phyloP scores from a whole-genome alignment of 2,888 invertebrate genomes.

The Neria commutata region DNA sequence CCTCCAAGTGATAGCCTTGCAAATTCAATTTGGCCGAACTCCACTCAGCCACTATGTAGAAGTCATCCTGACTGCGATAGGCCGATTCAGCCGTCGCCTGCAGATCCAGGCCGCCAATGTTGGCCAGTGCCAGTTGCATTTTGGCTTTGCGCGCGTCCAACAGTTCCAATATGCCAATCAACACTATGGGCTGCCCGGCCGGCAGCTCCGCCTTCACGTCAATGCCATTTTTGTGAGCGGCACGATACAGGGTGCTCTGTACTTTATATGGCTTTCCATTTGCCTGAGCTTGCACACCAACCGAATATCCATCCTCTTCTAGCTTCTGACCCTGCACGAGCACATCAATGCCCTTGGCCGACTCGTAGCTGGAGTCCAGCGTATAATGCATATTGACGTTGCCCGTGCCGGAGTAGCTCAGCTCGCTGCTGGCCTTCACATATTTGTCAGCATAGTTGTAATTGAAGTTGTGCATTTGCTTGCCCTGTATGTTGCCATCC shows the following conservation, averaged over 20 bases:
- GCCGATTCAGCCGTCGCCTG: conserved; percentile 66
- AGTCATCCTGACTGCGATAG: conserved; percentile 69
- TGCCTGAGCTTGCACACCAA: conserved; percentile 62
- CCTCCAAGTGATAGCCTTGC: conserved; percentile 70
- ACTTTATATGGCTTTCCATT: conserved; percentile 68
- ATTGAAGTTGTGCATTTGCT: conserved; percentile 37
- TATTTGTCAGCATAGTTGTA: conserved; percentile 54
- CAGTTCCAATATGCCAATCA: conserved; percentile 52
- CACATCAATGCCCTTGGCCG: conserved; percentile 64
- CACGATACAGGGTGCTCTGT: conserved; percentile 65
- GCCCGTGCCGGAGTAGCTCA: conserved; percentile 53
- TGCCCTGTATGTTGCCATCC: conserved; percentile 34
- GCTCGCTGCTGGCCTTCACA: conserved; percentile 56
- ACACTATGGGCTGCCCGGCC: conserved; percentile 43
- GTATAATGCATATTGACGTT: conserved; percentile 62
- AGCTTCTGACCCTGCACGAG: conserved; percentile 54
- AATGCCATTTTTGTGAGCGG: conserved; percentile 65
- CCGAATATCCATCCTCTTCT: conserved; percentile 58
- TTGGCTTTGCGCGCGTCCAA: conserved; percentile 68
- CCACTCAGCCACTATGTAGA: conserved; percentile 67
- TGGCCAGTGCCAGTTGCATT: conserved; percentile 65
- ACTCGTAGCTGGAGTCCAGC: conserved; percentile 63
- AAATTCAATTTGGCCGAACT: conserved; percentile 71
- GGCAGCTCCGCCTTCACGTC: conserved; percentile 67
- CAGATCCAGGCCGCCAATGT: conserved; percentile 65